These are phyloP conservation scores for Pogona vitticeps DNA, from an alignment of 2,113 vertebrate species.

Conservation along the genomic window DNA sequence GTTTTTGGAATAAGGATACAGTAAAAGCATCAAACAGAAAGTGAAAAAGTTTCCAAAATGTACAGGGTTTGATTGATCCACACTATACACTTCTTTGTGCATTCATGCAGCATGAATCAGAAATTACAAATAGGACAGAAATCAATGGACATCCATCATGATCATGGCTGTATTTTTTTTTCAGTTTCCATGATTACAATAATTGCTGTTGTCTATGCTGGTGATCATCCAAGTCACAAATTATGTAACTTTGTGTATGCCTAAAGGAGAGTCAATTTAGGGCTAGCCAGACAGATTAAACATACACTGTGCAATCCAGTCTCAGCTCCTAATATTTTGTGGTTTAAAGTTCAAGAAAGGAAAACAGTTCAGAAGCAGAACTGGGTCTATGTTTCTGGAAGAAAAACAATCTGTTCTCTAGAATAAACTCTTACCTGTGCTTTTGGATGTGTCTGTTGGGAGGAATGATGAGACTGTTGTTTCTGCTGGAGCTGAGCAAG, in stretches of 20 bases:
- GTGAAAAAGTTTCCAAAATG: neutral
- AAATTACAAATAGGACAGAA: neutral
- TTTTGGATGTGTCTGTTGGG: constrained; percentile 79
- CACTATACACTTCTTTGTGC: neutral
- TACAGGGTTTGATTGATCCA: neutral
- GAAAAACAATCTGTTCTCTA: neutral
- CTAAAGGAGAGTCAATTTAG: neutral
- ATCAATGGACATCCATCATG: neutral
- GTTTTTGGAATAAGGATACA: neutral
- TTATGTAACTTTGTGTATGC: neutral
- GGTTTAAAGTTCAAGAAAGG: neutral
- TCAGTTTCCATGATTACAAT: neutral
- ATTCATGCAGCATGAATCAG: neutral
- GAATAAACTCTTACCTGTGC: constrained; percentile 74
- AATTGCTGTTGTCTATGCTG: neutral
- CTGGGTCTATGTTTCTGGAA: neutral
- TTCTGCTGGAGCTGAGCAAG: constrained; percentile 89
- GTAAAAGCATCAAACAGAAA: neutral
- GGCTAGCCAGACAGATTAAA: neutral
- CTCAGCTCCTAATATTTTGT: neutral
- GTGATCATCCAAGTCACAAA: neutral
- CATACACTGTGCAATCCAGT: neutral
- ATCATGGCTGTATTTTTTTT: neutral
- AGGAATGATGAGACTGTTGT: constrained; percentile 81
- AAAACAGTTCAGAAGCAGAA: neutral